Conservation (phyloP, 1,140 invertebrate species). For the Radopholus similis region DNA sequence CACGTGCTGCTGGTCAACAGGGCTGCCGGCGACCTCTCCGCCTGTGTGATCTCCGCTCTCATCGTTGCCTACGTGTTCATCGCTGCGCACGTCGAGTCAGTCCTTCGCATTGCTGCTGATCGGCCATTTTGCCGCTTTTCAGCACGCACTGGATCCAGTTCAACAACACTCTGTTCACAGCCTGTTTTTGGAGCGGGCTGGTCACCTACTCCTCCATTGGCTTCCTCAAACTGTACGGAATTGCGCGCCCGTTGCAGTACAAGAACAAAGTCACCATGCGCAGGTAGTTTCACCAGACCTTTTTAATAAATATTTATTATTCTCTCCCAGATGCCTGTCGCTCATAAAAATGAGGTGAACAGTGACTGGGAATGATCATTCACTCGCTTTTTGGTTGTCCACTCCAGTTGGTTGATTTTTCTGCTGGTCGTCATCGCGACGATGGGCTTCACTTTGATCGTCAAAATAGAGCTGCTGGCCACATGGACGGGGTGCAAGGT, state of each 20-base stretch:
- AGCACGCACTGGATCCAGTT: constrained; percentile 39
- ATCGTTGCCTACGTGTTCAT: constrained; percentile 1
- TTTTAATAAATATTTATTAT: not conserved
- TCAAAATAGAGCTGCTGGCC: constrained; percentile 16
- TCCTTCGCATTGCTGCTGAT: not conserved
- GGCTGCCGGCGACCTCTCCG: constrained; percentile 39
- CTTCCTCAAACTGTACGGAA: constrained; percentile 46
- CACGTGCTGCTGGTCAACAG: constrained; percentile 45
- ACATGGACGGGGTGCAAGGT: constrained; percentile 23
- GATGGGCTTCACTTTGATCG: constrained; percentile 20
- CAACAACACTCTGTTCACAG: constrained; percentile 45
- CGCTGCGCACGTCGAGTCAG: not conserved
- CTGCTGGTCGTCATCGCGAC: constrained; percentile 8
- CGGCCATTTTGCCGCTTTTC: not conserved
- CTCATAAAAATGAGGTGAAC: constrained; percentile 4
- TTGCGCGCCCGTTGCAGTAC: constrained; percentile 46
- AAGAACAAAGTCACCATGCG: constrained; percentile 46
- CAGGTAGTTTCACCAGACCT: constrained; percentile 25
- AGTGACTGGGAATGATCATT: not conserved
- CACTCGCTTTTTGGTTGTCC: not conserved
- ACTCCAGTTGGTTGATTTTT: constrained; percentile 19
- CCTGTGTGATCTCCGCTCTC: not conserved
- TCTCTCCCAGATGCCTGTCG: not conserved
- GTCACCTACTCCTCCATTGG: constrained; percentile 46
- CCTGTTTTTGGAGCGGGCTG: constrained; percentile 46